Evolutionary conservation across 1,140 invertebrate genomes (phyloP), one percentile per base, ranked within the genome.

Genomic region (Trypoxylus dichotomus): DNA sequence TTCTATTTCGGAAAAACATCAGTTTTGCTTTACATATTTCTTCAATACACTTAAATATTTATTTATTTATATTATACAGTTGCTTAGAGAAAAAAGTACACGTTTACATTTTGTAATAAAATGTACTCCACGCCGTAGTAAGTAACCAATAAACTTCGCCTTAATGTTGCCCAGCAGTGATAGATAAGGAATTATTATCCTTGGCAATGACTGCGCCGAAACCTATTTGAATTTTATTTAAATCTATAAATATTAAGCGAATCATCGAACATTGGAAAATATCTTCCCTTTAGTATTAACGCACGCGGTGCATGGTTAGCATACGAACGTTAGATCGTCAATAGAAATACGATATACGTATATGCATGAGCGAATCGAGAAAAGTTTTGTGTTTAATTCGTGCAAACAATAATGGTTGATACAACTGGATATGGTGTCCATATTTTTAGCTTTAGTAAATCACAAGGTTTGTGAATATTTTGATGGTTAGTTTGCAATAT

Each of bases 381-480:
- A 2, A 37, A 24, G 60, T 68, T 68, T 68, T 68, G 60, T 68
- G 60, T 68, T 29, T 68, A 68, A 68, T 7, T 68, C 24, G 60
- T 68, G 21, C 27, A 29, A 68, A n/a, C n/a, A n/a, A 68, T 68
- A 29, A 68, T 68, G 60, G 60, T 68, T 68, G 60, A 68, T 24
- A 68, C 13, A 68, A 68, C 1, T 68, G 29, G 72, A 74, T 74
- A 74, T 74, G 72, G 72, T 74, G 29, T 74, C 72, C 15, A 74
- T 74, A 41, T 74, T 74, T 74, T 21, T 74, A 43, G 72, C 72
- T 74, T 74, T 74, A 74, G 29, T 74, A 42, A 74, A 74, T 74
- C 72, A 74, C 13, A 74, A 74, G 72, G 72, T 74, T 74, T 74
- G 72, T 37, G n/a, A n/a, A 74, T 41, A 32, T 74, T 32, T 74